Base-by-base conservation (phyloP, 2,888 invertebrate genomes). In the Charanyca ferruginea region DNA sequence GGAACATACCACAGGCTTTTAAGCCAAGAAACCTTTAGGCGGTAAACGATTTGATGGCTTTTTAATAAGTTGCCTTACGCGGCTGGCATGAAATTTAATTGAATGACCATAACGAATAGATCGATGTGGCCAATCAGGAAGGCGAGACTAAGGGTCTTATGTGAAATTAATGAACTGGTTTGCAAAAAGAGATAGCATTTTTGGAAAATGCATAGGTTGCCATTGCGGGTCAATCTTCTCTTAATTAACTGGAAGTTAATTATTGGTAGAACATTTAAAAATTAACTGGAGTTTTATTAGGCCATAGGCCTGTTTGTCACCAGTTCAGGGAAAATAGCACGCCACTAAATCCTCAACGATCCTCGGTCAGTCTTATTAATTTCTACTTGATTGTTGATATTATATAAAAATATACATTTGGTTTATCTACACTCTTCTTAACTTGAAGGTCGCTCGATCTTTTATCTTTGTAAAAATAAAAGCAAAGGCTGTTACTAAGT, bases 21-120 rank as follows among this genome's bases (percentile, higher is more conserved):
- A 52, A 76, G 66, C 60, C 73, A 74, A 80, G 80, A 79, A 79
- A 84, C 87, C 87, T 85, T 86, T 70, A 82, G 87, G 88, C 87
- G 63, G 79, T 84, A 77, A 83, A 78, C 80, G 85, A 84, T 87
- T 85, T 87, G 87, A 89, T 89, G 86, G 76, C 77, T 83, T 88
- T 89, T 90, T 89, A 89, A 89, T 90, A 87, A 84, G 87, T 87
- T 82, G 52, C 85, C 84, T 79, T 86, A 80, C 79, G 79, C 59
- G 83, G 80, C 62, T 38, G 68, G 81, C 80, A 84, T 80, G 80
- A 78, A 85, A 87, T 86, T 84, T 83, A 87, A 88, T 87, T 86
- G 81, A 86, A 85, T 81, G 84, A 64, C 86, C 79, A 68, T 83
- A 83, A 74, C 72, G 63, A 76, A 71, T 70, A 55, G 75, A 73